Percentiles rank a stretch among this genome's conserved stretches.
phyloP scores from a whole-genome alignment of 2,113 vertebrate genomes.

The Etheostoma cragini region DNA sequence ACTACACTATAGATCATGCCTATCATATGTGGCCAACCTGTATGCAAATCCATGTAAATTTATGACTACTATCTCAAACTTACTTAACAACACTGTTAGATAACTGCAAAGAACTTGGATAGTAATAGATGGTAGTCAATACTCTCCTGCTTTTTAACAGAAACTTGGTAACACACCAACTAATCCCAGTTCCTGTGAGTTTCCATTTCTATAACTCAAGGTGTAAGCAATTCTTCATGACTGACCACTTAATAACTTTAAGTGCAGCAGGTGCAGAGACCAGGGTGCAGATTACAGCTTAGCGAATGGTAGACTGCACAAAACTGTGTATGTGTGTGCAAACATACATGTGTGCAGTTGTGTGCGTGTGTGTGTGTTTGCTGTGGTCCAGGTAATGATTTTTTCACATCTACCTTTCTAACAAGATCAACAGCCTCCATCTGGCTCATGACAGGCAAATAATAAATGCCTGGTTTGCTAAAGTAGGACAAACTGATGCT shows the following conservation, averaged over 20 bases:
- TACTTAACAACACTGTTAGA: neutral
- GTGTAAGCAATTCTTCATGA: conserved; percentile 16
- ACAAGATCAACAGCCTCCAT: conserved; percentile 84
- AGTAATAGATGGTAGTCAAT: neutral
- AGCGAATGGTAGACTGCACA: conserved; percentile 34
- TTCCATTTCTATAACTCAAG: conserved; percentile 25
- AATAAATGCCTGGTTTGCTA: conserved; percentile 72
- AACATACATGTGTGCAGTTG: neutral
- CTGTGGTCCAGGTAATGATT: conserved; percentile 77
- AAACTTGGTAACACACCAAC: neutral
- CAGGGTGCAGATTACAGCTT: conserved; percentile 27
- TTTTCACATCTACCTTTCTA: conserved; percentile 76
- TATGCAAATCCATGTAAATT: conserved; percentile 43
- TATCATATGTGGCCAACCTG: conserved; percentile 23
- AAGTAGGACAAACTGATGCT: conserved; percentile 45
- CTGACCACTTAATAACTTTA: conserved; percentile 38
- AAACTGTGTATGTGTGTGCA: conserved; percentile 33
- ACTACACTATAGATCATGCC: conserved; percentile 39
- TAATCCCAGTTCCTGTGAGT: neutral
- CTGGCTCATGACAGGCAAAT: conserved; percentile 76
- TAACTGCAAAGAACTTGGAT: neutral
- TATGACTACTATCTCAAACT: neutral
- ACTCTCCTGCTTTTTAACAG: neutral
- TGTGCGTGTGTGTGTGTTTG: conserved; percentile 70
- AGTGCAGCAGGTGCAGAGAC: conserved; percentile 61